A percentile compares a stretch with the other conserved stretches of the same genome.
These are phyloP conservation scores for Coregonus ussuriensis DNA, from an alignment of 2,797 vertebrate genomes.

Conservation along the genomic window DNA sequence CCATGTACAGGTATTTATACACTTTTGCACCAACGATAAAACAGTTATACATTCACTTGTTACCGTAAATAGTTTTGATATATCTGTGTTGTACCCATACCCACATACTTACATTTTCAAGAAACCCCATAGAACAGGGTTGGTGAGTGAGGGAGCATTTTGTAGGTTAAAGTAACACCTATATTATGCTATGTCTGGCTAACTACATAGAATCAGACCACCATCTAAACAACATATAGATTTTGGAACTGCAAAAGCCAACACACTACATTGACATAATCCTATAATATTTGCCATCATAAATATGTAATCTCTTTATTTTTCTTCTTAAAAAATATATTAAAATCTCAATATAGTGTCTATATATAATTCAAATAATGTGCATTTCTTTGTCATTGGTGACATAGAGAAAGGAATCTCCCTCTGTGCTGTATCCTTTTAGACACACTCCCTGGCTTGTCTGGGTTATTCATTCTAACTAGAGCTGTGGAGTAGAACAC, in stretches of 20 bases:
- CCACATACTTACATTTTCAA: conserved; percentile 48
- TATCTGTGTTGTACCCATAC: conserved; percentile 58
- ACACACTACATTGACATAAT: conserved; percentile 53
- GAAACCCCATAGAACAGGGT: conserved; percentile 42
- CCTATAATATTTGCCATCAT: conserved; percentile 39
- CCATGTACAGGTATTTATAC: conserved; percentile 65
- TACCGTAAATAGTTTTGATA: conserved; percentile 70
- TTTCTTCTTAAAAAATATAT: conserved; percentile 33
- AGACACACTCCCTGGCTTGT: not conserved
- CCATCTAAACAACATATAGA: conserved; percentile 53
- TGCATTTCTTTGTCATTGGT: conserved; percentile 14
- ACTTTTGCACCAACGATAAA: conserved; percentile 74
- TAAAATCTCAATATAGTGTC: conserved; percentile 42
- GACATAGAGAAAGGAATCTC: not conserved
- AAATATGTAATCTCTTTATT: conserved; percentile 17
- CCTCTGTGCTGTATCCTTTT: conserved; percentile 6
- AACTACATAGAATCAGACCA: conserved; percentile 54
- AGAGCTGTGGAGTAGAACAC: not conserved
- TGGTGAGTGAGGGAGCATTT: conserved; percentile 16
- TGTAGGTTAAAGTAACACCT: conserved; percentile 47
- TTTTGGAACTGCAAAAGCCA: conserved; percentile 61
- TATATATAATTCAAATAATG: conserved; percentile 41
- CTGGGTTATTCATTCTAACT: not conserved
- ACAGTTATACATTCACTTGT: conserved; percentile 82
- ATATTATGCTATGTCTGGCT: conserved; percentile 51